A percentile compares a stretch with the other conserved stretches of the same genome.
Evolutionary conservation across 2,797 vertebrate genomes (phyloP).

Genomic region (Sebastes reedi): DNA sequence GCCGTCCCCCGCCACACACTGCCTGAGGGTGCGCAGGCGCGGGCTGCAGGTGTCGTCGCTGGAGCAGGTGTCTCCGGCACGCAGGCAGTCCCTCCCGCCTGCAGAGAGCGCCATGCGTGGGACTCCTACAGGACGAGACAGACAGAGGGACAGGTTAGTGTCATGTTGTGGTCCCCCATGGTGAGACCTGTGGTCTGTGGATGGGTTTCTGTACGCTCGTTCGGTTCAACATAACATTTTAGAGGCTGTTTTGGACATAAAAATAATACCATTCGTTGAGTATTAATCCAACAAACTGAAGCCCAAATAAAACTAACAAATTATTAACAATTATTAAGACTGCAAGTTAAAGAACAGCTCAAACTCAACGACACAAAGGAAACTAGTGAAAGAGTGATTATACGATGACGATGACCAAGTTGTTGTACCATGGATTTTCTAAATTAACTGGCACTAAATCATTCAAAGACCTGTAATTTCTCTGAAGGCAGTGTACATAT

Average conservation of each 20-base stretch:
- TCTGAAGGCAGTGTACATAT: neutral
- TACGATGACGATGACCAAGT: too few species aligned
- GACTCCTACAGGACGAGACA: conserved; percentile 75
- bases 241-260: neutral
- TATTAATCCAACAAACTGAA: neutral
- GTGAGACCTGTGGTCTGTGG: neutral
- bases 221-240: neutral
- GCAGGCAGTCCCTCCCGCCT: conserved; percentile 87
- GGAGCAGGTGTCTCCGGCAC: conserved; percentile 90
- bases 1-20: conserved; percentile 92
- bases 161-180: neutral
- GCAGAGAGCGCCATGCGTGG: conserved; percentile 69
- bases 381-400: neutral
- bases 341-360: neutral
- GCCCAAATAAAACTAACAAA: neutral
- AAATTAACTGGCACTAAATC: too few species aligned
- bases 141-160: neutral
- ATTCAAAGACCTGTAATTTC: too few species aligned
- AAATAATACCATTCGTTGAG: neutral
- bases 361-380: neutral
- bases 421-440: too few species aligned
- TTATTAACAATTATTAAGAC: neutral
- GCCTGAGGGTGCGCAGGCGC: conserved; percentile 89
- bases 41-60: conserved; percentile 90
- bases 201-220: neutral